phyloP scores from a whole-genome alignment of 2,113 vertebrate species.

The Bufo bufo region DNA sequence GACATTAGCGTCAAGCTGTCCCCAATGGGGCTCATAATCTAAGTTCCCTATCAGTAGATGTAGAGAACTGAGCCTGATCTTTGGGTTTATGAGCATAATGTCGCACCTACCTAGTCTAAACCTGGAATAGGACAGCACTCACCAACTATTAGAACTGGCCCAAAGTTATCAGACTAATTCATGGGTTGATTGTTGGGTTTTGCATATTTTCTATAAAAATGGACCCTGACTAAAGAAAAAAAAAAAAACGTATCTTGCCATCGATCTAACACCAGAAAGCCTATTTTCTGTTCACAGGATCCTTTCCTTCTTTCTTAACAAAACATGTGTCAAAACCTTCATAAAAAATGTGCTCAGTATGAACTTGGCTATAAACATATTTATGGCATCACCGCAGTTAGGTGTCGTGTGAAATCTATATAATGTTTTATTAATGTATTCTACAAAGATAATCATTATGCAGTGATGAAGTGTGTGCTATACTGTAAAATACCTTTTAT shows the following conservation, averaged over 20 bases:
- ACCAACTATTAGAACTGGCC: no score
- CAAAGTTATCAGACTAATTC: no score
- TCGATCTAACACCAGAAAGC: neutral
- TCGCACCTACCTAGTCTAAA: neutral
- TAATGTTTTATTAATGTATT: neutral
- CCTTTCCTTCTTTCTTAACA: neutral
- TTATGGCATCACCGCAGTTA: neutral
- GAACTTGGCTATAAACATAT: neutral
- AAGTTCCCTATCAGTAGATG: no score
- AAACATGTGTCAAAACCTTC: neutral
- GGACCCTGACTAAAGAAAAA: neutral
- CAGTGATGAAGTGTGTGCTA: neutral
- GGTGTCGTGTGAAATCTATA: constrained; percentile 2
- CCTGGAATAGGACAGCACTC: no score
- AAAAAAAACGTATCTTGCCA: neutral
- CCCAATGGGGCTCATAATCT: no score
- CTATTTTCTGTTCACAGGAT: neutral
- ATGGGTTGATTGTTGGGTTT: no score
- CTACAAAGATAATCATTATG: neutral
- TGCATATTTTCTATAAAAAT: neutral
- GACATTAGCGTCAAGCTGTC: no score
- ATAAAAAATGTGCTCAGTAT: neutral
- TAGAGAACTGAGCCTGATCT: neutral
- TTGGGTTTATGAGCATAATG: neutral
- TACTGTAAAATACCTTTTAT: neutral